Conservation (phyloP, 1,140 invertebrate species). For the Gryllus bimaculatus region DNA sequence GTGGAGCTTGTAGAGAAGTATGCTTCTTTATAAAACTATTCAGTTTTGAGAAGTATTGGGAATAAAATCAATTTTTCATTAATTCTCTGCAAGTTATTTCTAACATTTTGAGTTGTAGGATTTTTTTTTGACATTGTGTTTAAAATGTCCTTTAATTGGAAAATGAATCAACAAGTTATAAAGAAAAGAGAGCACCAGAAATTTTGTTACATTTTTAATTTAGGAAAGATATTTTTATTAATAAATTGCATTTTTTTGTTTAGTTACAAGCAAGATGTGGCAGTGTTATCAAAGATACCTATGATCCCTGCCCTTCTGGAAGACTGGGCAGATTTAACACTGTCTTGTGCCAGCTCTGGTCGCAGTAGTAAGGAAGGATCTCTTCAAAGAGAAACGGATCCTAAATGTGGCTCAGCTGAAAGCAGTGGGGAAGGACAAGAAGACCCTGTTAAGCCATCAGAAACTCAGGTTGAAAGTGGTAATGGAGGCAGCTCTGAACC, state of each 20-base stretch:
- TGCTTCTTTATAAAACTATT: not conserved
- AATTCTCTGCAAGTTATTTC: too few species aligned
- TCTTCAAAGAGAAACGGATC: constrained; percentile 10
- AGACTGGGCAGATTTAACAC: not conserved
- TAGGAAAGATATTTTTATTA: too few species aligned
- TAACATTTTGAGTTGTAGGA: too few species aligned
- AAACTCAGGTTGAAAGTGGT: not conserved
- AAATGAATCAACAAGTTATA: too few species aligned
- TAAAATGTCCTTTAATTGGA: too few species aligned
- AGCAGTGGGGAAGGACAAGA: constrained; percentile 9
- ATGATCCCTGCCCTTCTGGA: constrained; percentile 61
- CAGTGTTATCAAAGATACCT: constrained; percentile 68
- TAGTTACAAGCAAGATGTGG: constrained; percentile 67
- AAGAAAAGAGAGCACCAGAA: too few species aligned
- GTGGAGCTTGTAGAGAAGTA: constrained; percentile 35
- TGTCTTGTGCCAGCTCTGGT: not conserved
- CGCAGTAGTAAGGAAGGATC: not conserved
- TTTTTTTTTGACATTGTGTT: too few species aligned
- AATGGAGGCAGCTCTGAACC: not conserved
- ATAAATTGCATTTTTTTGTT: not conserved
- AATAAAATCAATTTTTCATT: too few species aligned
- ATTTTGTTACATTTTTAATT: too few species aligned
- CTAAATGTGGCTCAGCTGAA: not conserved
- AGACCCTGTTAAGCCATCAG: not conserved
- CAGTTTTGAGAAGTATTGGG: too few species aligned